A percentile compares a stretch with the other conserved stretches of the same genome.
phyloP scores from a whole-genome alignment of 2,113 vertebrate species.

The Hyla sarda region DNA sequence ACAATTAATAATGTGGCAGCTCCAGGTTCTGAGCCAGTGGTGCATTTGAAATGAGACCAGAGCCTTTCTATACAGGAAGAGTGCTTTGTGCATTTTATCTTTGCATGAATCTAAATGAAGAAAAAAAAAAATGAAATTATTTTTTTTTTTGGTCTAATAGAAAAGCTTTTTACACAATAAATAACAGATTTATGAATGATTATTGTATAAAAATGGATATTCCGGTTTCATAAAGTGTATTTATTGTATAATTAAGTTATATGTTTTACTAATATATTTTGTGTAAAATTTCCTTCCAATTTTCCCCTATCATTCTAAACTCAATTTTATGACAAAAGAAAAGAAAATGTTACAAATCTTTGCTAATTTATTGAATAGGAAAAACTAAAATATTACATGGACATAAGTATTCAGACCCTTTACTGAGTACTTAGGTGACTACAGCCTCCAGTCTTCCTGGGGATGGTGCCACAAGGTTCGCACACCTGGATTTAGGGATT shows the following conservation, averaged over 20 bases:
- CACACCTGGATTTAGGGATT: too few species aligned
- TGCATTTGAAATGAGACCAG: neutral
- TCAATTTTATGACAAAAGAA: too few species aligned
- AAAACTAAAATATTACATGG: too few species aligned
- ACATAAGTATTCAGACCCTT: too few species aligned
- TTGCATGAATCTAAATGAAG: neutral
- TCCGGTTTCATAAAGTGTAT: neutral
- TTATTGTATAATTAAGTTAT: neutral
- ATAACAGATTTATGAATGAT: neutral
- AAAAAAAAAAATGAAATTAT: neutral
- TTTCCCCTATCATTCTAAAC: too few species aligned
- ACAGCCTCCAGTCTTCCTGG: too few species aligned
- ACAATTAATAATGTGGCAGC: neutral
- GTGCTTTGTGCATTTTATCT: neutral
- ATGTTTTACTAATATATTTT: neutral
- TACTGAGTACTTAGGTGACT: too few species aligned
- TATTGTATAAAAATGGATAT: neutral
- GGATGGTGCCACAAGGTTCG: too few species aligned
- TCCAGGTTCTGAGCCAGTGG: neutral
- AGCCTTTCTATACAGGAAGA: neutral
- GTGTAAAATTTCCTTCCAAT: too few species aligned
- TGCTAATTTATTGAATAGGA: too few species aligned
- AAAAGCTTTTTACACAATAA: neutral
- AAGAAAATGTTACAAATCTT: too few species aligned
- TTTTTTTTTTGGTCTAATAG: neutral